A percentile compares a stretch with the other conserved stretches of the same genome.
phyloP scores from a whole-genome alignment of 92 coral and sea anemone species.

The Paragorgia papillata region DNA sequence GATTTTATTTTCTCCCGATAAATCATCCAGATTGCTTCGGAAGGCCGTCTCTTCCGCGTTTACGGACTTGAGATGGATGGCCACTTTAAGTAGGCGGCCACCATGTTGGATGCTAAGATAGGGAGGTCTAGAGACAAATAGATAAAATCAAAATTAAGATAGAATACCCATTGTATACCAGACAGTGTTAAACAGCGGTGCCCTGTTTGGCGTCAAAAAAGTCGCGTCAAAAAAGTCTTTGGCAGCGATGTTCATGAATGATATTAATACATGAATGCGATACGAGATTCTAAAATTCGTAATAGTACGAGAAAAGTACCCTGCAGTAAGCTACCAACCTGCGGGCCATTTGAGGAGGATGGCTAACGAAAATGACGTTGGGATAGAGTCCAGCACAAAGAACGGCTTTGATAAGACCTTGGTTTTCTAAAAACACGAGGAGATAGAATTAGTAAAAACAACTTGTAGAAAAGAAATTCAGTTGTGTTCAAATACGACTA shows the following conservation, averaged over 20 bases:
- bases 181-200: no score
- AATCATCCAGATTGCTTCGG: constrained; percentile 89
- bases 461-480: no score
- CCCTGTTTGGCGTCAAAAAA: no score
- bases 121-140: constrained; percentile 49
- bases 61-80: constrained; percentile 91
- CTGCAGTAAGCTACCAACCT: constrained; percentile 71
- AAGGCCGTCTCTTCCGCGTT: constrained; percentile 65
- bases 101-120: constrained; percentile 70
- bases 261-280: no score
- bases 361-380: constrained; percentile 74
- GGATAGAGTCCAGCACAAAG: constrained; percentile 97
- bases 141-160: background rate
- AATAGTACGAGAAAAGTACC: constrained; percentile 52
- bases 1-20: constrained; percentile 94
- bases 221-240: no score
- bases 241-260: no score
- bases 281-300: background rate
- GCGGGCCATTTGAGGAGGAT: constrained; percentile 45
- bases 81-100: constrained; percentile 64
- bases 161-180: background rate
- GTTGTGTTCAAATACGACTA: no score
- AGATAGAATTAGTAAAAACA: background rate
- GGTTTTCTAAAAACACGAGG: constrained; percentile 64
- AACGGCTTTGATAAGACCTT: constrained; percentile 80